phyloP scores from a whole-genome alignment of 2,797 vertebrate genomes.

The Parauchenoglanis ngamensis region DNA sequence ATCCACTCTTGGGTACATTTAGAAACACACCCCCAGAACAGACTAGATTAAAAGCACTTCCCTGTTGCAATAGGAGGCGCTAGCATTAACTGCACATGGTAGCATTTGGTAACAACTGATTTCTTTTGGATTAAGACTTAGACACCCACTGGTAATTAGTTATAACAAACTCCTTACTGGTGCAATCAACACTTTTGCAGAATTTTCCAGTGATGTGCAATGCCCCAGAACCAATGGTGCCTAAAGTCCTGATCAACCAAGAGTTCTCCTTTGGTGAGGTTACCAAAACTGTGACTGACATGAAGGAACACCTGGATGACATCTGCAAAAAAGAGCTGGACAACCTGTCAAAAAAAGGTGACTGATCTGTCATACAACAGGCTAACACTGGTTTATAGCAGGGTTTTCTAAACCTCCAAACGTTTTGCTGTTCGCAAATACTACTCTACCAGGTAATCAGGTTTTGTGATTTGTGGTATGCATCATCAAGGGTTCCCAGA shows the following conservation, averaged over 20 bases:
- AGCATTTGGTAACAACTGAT: not conserved
- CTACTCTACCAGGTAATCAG: not conserved
- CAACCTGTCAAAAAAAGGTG: slow-evolving; percentile 77
- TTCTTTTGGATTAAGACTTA: too few relatives aligned
- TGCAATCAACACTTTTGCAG: slow-evolving; percentile 54
- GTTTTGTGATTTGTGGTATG: not conserved
- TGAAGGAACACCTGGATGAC: slow-evolving; percentile 77
- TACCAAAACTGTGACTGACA: slow-evolving; percentile 73
- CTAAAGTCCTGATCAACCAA: slow-evolving; percentile 80
- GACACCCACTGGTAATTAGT: not conserved
- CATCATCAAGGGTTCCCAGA: not conserved
- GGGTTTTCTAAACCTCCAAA: not conserved
- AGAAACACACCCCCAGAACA: not conserved
- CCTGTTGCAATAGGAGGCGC: too few relatives aligned
- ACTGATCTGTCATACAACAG: not conserved
- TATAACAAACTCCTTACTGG: not conserved
- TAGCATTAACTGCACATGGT: not conserved
- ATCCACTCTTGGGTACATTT: not conserved
- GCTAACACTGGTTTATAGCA: not conserved
- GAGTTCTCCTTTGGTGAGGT: slow-evolving; percentile 81
- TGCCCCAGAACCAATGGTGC: slow-evolving; percentile 77
- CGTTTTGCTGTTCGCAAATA: not conserved
- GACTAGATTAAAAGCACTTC: not conserved
- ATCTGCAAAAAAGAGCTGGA: slow-evolving; percentile 77
- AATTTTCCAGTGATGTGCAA: slow-evolving; percentile 76